These are phyloP conservation scores for Neocrepidodera transversa DNA, from an alignment of 2,888 invertebrate species.

Conservation along the genomic window DNA sequence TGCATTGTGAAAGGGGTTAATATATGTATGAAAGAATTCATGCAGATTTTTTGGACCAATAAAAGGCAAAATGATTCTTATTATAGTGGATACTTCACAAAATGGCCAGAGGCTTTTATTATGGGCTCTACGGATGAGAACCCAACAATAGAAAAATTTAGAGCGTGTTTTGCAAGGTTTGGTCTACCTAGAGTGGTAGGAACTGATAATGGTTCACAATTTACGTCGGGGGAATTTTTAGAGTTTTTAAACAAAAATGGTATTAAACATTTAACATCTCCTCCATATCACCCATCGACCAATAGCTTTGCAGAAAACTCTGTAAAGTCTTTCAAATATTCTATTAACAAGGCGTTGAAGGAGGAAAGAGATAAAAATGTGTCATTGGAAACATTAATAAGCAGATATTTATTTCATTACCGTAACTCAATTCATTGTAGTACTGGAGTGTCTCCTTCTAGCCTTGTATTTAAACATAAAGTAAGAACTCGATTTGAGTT, in stretches of 20 bases:
- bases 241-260: too few relatives aligned
- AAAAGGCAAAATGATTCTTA: slow-evolving; percentile 14
- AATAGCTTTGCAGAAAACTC: too few relatives aligned
- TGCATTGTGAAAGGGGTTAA: not conserved
- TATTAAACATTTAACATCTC: too few relatives aligned
- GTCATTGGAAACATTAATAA: too few relatives aligned
- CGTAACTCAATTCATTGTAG: too few relatives aligned
- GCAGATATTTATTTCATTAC: not conserved
- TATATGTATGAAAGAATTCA: slow-evolving; percentile 19
- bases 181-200: not conserved
- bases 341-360: not conserved
- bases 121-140: slow-evolving; percentile 15
- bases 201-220: not conserved
- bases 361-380: not conserved
- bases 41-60: slow-evolving; percentile 23
- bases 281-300: too few relatives aligned
- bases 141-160: not conserved
- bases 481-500: slow-evolving; percentile 13
- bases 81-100: slow-evolving; percentile 25
- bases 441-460: too few relatives aligned
- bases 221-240: too few relatives aligned
- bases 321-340: too few relatives aligned
- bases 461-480: too few relatives aligned
- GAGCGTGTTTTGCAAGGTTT: not conserved
- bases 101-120: slow-evolving; percentile 21